Conservation (phyloP, 2,888 invertebrate species). For the Pterostichus niger region DNA sequence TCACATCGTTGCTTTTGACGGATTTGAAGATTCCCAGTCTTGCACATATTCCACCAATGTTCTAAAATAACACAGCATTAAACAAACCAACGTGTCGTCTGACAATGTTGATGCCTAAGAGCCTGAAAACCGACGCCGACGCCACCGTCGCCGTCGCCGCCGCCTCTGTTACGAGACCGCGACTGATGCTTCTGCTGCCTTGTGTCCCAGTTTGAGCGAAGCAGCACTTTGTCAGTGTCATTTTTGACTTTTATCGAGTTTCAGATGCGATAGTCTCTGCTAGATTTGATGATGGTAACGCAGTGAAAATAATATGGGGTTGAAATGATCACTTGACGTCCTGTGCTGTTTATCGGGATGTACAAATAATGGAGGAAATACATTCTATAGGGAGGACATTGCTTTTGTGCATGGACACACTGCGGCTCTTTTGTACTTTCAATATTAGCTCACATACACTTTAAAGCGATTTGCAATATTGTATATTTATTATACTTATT, state of each 20-base stretch:
- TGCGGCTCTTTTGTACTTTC: no score
- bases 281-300: conserved; percentile 44
- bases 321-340: neutral
- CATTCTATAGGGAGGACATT: no score
- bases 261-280: conserved; percentile 33
- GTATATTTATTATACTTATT: no score
- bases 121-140: neutral
- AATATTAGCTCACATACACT: no score
- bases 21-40: no score
- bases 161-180: conserved; percentile 2
- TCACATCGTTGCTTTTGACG: no score
- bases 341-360: no score
- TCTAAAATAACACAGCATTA: conserved; percentile 23
- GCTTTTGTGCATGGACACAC: no score
- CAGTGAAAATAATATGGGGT: conserved; percentile 26
- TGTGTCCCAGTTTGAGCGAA: neutral
- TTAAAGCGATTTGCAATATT: no score
- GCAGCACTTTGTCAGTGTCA: conserved; percentile 58
- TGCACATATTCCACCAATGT: neutral
- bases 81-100: conserved; percentile 11
- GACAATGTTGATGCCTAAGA: conserved; percentile 20
- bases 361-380: no score
- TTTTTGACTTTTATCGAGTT: conserved; percentile 57
- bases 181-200: conserved; percentile 19
- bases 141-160: neutral